Conservation (phyloP, 2,888 invertebrate genomes). For the Oconnorella tubifera region DNA sequence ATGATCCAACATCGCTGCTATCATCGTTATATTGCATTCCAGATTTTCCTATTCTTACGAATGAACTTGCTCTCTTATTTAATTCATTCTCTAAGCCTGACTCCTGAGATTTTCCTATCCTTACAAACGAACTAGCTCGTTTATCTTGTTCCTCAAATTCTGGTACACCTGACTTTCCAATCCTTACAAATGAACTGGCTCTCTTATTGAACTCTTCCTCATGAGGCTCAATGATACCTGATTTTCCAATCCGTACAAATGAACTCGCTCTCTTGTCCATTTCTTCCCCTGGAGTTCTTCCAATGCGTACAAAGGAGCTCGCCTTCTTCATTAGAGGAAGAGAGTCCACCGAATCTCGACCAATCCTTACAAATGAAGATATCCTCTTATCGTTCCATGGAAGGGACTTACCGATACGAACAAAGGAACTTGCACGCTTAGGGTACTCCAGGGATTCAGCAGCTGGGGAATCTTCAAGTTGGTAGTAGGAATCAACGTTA, state of each 20-base stretch:
- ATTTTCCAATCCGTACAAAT: slow-evolving; percentile 10
- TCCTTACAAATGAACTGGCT: slow-evolving; percentile 13
- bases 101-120: slow-evolving; percentile 19
- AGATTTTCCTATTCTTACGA: slow-evolving; percentile 26
- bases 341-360: slow-evolving; percentile 1
- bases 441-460: no score
- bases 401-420: slow-evolving; percentile 10
- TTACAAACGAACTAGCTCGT: slow-evolving; percentile 24
- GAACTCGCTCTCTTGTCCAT: slow-evolving; percentile 6
- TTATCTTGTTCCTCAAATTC: slow-evolving; percentile 3
- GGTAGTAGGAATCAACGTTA: no score
- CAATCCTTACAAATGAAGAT: slow-evolving; percentile 11
- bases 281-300: slow-evolving; percentile 9
- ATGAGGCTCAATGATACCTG: background rate
- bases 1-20: slow-evolving; percentile 9
- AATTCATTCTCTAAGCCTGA: background rate
- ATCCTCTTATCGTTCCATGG: background rate
- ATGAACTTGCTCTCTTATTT: slow-evolving; percentile 25
- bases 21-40: no score
- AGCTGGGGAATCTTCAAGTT: no score
- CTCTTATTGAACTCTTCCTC: background rate
- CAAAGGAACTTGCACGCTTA: slow-evolving; percentile 15
- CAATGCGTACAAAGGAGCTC: slow-evolving; percentile 28
- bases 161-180: slow-evolving; percentile 6
- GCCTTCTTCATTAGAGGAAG: slow-evolving; percentile 9